Evolutionary conservation across 2,888 invertebrate genomes (phyloP).

Genomic region (Tromatobia lineatoria): DNA sequence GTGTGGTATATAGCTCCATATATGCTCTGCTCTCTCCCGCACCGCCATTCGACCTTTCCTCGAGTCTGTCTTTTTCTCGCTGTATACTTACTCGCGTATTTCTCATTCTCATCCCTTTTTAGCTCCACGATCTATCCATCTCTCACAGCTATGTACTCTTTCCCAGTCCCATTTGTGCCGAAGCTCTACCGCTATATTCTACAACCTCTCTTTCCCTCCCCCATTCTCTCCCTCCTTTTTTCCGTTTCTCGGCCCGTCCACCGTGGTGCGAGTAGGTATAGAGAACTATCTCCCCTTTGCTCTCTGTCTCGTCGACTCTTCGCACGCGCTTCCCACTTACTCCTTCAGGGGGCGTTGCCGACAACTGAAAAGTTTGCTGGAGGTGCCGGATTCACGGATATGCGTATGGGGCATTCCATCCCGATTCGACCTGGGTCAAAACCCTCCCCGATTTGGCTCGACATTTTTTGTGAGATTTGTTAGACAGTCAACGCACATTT

Average conservation of each 20-base stretch:
- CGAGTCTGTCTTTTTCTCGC: slow-evolving; percentile 25
- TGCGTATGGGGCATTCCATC: too few species aligned
- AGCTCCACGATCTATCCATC: slow-evolving; percentile 56
- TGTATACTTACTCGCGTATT: background rate
- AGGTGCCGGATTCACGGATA: slow-evolving; percentile 61
- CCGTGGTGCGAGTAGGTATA: too few species aligned
- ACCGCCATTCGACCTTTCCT: slow-evolving; percentile 25
- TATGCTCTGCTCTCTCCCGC: slow-evolving; percentile 37
- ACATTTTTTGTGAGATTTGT: too few species aligned
- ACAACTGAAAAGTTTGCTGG: slow-evolving; percentile 57
- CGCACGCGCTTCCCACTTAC: slow-evolving; percentile 41
- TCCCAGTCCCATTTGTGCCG: slow-evolving; percentile 54
- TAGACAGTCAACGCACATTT: too few species aligned
- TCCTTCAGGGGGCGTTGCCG: slow-evolving; percentile 52
- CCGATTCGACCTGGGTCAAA: too few species aligned
- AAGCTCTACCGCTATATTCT: slow-evolving; percentile 39
- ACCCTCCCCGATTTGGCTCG: too few species aligned
- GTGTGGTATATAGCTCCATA: background rate
- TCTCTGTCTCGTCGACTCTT: slow-evolving; percentile 27
- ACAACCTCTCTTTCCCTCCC: slow-evolving; percentile 16
- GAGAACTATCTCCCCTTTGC: slow-evolving; percentile 22
- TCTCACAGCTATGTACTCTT: slow-evolving; percentile 54
- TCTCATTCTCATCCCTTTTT: slow-evolving; percentile 34
- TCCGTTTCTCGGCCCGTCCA: background rate
- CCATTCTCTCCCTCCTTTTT: background rate